These are phyloP conservation scores for Dunckerocampus dactyliophorus DNA, from an alignment of 2,113 vertebrate species.

Conservation along the genomic window DNA sequence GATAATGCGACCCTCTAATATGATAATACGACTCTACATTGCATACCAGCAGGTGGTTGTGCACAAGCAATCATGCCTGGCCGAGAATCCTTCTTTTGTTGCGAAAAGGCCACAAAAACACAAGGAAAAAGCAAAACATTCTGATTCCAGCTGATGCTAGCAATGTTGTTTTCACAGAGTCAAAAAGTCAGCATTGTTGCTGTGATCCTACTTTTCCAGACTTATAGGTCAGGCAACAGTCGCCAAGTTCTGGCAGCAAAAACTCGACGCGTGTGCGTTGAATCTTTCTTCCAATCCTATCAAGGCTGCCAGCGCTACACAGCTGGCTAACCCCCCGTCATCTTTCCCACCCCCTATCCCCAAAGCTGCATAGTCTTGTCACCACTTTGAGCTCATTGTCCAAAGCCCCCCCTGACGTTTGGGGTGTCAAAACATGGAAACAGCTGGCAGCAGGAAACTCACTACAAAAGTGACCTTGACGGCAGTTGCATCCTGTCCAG, in stretches of 20 bases:
- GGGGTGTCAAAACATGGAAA: slow-evolving; percentile 61
- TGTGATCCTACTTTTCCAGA: slow-evolving; percentile 32
- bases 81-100: too few species aligned
- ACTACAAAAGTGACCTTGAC: slow-evolving; percentile 49
- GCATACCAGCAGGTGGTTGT: too few species aligned
- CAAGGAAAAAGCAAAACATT: slow-evolving; percentile 1
- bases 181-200: slow-evolving; percentile 20
- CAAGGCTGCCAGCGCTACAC: slow-evolving; percentile 51
- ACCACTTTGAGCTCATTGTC: slow-evolving; percentile 49
- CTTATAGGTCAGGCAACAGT: slow-evolving; percentile 38
- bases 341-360: slow-evolving; percentile 33
- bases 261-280: slow-evolving; percentile 18
- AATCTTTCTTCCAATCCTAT: slow-evolving; percentile 45
- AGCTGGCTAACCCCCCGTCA: slow-evolving; percentile 52
- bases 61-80: neutral
- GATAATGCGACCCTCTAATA: too few species aligned
- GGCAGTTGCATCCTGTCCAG: slow-evolving; percentile 45
- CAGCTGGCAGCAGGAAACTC: slow-evolving; percentile 62
- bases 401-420: slow-evolving; percentile 17
- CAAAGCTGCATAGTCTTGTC: slow-evolving; percentile 23
- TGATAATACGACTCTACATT: too few species aligned
- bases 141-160: too few species aligned
- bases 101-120: neutral
- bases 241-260: slow-evolving; percentile 40
- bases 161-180: too few species aligned